Evolutionary conservation across 2,888 invertebrate genomes (phyloP).

Genomic region (Ptychoptera albimana): DNA sequence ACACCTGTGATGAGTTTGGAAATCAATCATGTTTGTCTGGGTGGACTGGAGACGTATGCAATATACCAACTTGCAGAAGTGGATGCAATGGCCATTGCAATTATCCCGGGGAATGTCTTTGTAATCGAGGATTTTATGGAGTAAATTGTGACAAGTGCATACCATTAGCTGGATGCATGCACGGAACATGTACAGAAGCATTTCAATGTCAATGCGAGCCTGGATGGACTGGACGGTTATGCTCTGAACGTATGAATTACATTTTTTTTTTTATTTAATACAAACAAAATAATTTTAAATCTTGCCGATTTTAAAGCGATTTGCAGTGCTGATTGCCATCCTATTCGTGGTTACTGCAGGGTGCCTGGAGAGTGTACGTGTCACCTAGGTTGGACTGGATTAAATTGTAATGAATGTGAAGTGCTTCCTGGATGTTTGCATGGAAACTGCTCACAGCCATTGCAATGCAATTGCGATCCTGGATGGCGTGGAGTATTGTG

Average conservation of each 20-base stretch:
- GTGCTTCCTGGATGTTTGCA: slow-evolving; percentile 76
- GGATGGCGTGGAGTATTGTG: slow-evolving; percentile 85
- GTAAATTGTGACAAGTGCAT: slow-evolving; percentile 75
- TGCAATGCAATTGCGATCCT: slow-evolving; percentile 69
- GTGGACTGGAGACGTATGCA: slow-evolving; percentile 81
- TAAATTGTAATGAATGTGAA: slow-evolving; percentile 70
- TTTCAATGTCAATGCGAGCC: slow-evolving; percentile 45
- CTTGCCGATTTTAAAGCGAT: too few relatives aligned
- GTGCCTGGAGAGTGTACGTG: slow-evolving; percentile 80
- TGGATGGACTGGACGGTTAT: slow-evolving; percentile 80
- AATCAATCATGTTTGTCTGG: slow-evolving; percentile 76
- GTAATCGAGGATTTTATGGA: slow-evolving; percentile 75
- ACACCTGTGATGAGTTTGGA: slow-evolving; percentile 73
- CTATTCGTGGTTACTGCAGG: slow-evolving; percentile 55
- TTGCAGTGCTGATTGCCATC: too few relatives aligned
- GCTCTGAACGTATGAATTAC: slow-evolving; percentile 78
- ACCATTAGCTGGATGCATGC: slow-evolving; percentile 71
- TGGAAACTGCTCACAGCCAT: slow-evolving; percentile 70
- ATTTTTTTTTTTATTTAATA: slow-evolving; percentile 78
- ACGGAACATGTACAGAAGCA: slow-evolving; percentile 33
- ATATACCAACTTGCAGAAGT: slow-evolving; percentile 74
- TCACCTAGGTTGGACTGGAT: slow-evolving; percentile 75
- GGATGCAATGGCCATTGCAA: slow-evolving; percentile 75
- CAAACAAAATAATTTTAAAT: slow-evolving; percentile 30
- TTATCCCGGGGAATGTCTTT: slow-evolving; percentile 75